Evolutionary conservation across 2,888 invertebrate species (phyloP).

Genomic region (Melanostoma scalare): DNA sequence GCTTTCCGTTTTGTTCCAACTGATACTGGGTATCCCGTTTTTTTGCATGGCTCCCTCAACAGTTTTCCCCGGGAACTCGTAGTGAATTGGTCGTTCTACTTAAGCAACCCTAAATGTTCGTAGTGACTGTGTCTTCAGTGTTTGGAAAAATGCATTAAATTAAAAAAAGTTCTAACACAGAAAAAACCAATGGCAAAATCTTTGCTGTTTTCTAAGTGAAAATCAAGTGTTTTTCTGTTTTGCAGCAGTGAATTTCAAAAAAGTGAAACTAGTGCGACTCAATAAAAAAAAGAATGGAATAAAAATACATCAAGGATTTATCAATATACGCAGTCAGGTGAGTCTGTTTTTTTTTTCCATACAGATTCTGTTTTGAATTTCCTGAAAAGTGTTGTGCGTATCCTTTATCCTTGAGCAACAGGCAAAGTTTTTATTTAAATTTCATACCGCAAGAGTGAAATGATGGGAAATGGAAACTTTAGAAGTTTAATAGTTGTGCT

Average conservation of each 20-base stretch:
- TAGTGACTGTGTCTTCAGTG: neutral
- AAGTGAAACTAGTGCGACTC: slow-evolving; percentile 4
- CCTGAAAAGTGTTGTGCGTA: neutral
- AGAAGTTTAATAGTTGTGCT: neutral
- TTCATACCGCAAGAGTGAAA: neutral
- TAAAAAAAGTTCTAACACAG: slow-evolving; percentile 12
- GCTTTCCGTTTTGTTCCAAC: slow-evolving; percentile 23
- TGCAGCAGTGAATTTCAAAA: neutral
- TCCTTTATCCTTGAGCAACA: slow-evolving; percentile 46
- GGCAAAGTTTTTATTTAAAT: slow-evolving; percentile 20
- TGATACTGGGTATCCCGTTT: slow-evolving; percentile 62
- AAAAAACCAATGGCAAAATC: neutral
- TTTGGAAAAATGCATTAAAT: slow-evolving; percentile 15
- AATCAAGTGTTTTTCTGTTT: neutral
- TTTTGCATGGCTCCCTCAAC: slow-evolving; percentile 77
- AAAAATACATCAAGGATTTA: slow-evolving; percentile 25
- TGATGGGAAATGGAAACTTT: slow-evolving; percentile 8
- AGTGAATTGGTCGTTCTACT: slow-evolving; percentile 76
- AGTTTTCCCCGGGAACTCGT: slow-evolving; percentile 82
- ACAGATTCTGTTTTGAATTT: neutral
- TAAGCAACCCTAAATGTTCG: slow-evolving; percentile 18
- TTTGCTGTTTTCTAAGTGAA: slow-evolving; percentile 3
- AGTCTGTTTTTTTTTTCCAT: slow-evolving; percentile 2
- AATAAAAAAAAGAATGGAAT: slow-evolving; percentile 1
- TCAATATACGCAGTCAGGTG: slow-evolving; percentile 4